A percentile compares a stretch with the other conserved stretches of the same genome.
Evolutionary conservation across 1,140 invertebrate genomes (phyloP).

Genomic region (Artemia franciscana): DNA sequence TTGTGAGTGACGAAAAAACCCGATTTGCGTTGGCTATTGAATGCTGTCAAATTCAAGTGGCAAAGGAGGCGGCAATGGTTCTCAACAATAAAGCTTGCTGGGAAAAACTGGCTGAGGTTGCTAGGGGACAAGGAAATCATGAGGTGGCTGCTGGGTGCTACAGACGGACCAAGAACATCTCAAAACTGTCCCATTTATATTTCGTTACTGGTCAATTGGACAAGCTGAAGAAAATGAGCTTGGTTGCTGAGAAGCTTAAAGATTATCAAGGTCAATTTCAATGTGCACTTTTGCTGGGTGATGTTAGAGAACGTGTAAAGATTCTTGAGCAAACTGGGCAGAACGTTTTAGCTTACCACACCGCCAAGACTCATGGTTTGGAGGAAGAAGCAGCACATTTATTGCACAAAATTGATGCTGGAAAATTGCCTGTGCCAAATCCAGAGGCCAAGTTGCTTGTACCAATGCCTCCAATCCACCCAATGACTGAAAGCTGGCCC

Average conservation of each 20-base stretch:
- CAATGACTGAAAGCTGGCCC: conserved; percentile 86
- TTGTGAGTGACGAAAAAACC: conserved; percentile 98
- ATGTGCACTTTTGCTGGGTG: conserved; percentile 72
- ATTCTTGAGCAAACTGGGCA: conserved; percentile 31
- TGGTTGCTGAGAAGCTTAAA: conserved; percentile 88
- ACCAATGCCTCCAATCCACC: conserved; percentile 65
- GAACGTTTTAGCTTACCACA: conserved; percentile 53
- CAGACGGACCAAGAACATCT: conserved; percentile 97
- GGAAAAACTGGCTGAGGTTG: conserved; percentile 87
- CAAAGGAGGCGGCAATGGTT: conserved; percentile 67
- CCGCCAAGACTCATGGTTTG: conserved; percentile 79
- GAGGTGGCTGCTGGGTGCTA: conserved; percentile 97
- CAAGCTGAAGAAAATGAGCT: conserved; percentile 95
- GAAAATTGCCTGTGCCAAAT: conserved; percentile 44
- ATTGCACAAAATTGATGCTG: conserved; percentile 35
- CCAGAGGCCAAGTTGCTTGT: conserved; percentile 50
- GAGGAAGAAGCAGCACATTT: conserved; percentile 53
- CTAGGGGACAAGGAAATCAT: conserved; percentile 80
- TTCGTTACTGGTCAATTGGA: conserved; percentile 95
- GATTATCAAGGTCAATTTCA: conserved; percentile 87
- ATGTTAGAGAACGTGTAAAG: conserved; percentile 67
- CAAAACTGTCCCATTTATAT: conserved; percentile 93
- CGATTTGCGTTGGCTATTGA: conserved; percentile 85
- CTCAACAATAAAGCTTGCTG: conserved; percentile 85
- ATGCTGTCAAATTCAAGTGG: conserved; percentile 93